Evolutionary conservation across 2,113 vertebrate genomes (phyloP).

Genomic region (Mesoclemmys tuberculata): DNA sequence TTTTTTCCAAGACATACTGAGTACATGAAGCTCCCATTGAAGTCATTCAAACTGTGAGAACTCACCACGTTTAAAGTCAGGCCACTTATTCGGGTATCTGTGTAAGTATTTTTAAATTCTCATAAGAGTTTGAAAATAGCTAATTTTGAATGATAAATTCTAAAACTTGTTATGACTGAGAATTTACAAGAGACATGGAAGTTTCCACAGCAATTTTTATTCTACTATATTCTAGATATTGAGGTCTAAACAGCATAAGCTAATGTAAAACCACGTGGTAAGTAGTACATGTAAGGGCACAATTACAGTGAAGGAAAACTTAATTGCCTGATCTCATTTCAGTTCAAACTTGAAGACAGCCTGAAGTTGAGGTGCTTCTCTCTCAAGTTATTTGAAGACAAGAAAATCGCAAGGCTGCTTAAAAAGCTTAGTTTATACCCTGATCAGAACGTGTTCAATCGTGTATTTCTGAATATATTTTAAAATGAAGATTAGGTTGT

Average conservation of each 20-base stretch:
- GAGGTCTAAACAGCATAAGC: background rate
- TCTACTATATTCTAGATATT: background rate
- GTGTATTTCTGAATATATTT: fast-evolving
- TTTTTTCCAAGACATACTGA: fast-evolving
- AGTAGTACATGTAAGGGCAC: background rate
- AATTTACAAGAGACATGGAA: background rate
- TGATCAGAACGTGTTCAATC: background rate
- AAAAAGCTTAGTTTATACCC: background rate
- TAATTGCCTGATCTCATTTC: background rate
- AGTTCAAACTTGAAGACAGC: background rate
- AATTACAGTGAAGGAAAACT: background rate
- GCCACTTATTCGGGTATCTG: background rate
- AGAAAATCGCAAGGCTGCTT: background rate
- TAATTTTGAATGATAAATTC: background rate
- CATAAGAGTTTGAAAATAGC: background rate
- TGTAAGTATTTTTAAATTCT: background rate
- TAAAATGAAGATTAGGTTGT: background rate
- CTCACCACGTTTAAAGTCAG: background rate
- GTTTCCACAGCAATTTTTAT: background rate
- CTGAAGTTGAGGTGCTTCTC: background rate
- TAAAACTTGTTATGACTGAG: background rate
- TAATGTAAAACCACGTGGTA: background rate
- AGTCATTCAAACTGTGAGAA: background rate
- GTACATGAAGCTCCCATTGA: background rate
- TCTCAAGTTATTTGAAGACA: background rate